Evolutionary conservation across 2,113 vertebrate species (phyloP), one percentile per base, ranked within the genome.

Genomic region (Strigops habroptila): DNA sequence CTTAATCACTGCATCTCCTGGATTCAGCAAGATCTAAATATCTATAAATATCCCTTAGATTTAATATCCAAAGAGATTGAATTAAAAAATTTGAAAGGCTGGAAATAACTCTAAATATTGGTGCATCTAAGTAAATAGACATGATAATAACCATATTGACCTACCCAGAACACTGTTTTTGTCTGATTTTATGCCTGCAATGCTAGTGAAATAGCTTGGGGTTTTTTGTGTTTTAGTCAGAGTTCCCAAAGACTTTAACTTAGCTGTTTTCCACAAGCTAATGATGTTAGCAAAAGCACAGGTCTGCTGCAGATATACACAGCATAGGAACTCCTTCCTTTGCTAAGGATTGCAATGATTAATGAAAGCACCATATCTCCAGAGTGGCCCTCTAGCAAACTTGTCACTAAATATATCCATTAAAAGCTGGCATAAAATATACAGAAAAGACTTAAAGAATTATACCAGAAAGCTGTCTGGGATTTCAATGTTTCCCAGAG

Each of bases 401-500:
- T 70, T 91, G 64, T 71, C 64, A 51, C 68, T 94, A 94, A 94
- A 77, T 28, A n/a, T 59, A 94, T 80, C 82, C 76, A 60, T 96
- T 96, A 94, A 93, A 88, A 91, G 31, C 69, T 95, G 79, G 53
- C 68, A 83, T 67, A 88, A 48, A 48, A 44, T 88, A 90, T 90
- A 43, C 51, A 93, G 82, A 86, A 88, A 90, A 86, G 71, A 71
- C 63, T 83, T 86, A 86, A 93, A 95, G 76, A 95, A 86, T 88
- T 93, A 80, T 78, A 62, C 49, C 65, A 53, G 89, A 83, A 93
- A 74, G 59, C 43, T 7, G 1, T 88, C 75, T 94, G 93, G 68
- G 95, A 95, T 86, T 93, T 91, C 82, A 81, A 25, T 63, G 30
- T 80, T 83, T 93, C 82, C 94, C 85, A 92, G 87, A 80, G 59